Conservation (phyloP, 2,797 vertebrate species). For the Yasuhikotakia modesta region DNA sequence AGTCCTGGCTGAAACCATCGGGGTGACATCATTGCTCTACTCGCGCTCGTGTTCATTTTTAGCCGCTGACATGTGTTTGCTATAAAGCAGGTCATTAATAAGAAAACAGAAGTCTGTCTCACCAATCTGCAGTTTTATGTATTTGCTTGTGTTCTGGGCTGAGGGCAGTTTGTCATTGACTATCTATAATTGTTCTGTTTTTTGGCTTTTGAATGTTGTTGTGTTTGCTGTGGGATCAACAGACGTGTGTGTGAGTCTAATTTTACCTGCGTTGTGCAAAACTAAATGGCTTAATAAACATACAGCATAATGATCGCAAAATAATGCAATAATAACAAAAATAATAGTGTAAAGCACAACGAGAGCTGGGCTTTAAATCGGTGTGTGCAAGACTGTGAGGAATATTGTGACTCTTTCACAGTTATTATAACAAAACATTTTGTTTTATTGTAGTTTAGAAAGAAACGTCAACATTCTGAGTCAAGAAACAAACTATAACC, state of each 20-base stretch:
- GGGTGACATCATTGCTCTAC: constrained; percentile 55
- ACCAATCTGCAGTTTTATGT: constrained; percentile 57
- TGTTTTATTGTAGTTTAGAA: constrained; percentile 1
- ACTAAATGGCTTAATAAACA: not conserved
- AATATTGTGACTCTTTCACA: not conserved
- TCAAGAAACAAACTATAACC: constrained; percentile 24
- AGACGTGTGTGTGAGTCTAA: constrained; percentile 22
- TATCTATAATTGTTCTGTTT: constrained; percentile 65
- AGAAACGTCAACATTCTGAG: constrained; percentile 11
- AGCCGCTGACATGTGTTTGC: constrained; percentile 67
- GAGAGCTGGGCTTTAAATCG: constrained; percentile 21
- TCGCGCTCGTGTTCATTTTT: constrained; percentile 72
- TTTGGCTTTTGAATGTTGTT: constrained; percentile 66
- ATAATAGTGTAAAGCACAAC: no score
- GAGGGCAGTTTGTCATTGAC: constrained; percentile 36
- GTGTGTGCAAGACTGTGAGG: no score
- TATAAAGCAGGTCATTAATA: constrained; percentile 66
- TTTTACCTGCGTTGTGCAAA: not conserved
- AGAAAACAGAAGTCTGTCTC: constrained; percentile 54
- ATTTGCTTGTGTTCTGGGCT: constrained; percentile 36
- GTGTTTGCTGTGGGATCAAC: constrained; percentile 46
- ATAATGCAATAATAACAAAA: not conserved
- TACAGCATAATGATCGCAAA: not conserved
- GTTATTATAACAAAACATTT: not conserved
- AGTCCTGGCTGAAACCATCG: constrained; percentile 52